A percentile compares a stretch with the other conserved stretches of the same genome.
Conservation (phyloP, 2,888 invertebrate species). For the Scotopteryx bipunctaria region DNA sequence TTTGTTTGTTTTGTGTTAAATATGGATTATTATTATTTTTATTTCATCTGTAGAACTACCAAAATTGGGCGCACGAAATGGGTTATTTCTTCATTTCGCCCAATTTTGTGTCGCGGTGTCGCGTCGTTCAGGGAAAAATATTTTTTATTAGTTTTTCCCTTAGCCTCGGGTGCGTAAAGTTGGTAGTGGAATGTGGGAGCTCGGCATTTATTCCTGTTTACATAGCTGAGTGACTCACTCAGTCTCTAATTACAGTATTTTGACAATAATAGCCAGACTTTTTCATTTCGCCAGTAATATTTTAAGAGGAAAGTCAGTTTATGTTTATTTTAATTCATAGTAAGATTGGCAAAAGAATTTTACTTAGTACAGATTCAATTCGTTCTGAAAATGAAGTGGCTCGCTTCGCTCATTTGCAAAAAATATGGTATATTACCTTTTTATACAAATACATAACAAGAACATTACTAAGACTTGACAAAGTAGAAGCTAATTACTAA, state of each 20-base stretch:
- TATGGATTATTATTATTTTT: no score
- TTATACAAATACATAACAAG: no score
- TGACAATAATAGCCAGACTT: constrained; percentile 9
- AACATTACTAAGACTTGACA: no score
- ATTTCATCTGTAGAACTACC: no score
- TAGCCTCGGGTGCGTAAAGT: constrained; percentile 12
- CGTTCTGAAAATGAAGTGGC: no score
- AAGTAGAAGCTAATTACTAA: no score
- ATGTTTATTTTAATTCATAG: neutral
- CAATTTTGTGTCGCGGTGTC: neutral
- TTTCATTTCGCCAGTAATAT: constrained; percentile 3
- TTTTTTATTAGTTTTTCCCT: constrained; percentile 13
- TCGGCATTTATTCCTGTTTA: constrained; percentile 26
- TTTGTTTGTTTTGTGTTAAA: no score
- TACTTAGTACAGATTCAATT: no score
- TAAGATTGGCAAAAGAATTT: no score
- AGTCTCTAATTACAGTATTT: constrained; percentile 19
- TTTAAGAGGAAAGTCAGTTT: neutral
- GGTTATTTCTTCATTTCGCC: neutral
- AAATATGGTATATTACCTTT: no score
- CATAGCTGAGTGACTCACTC: constrained; percentile 16
- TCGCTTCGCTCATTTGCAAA: no score
- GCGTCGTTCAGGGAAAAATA: neutral
- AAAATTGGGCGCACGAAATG: no score
- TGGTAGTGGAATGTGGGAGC: constrained; percentile 10